A percentile compares a stretch with the other conserved stretches of the same genome.
These are phyloP conservation scores for Pseudomyrmex pallidus DNA, from an alignment of 1,140 invertebrate genomes.

Conservation along the genomic window DNA sequence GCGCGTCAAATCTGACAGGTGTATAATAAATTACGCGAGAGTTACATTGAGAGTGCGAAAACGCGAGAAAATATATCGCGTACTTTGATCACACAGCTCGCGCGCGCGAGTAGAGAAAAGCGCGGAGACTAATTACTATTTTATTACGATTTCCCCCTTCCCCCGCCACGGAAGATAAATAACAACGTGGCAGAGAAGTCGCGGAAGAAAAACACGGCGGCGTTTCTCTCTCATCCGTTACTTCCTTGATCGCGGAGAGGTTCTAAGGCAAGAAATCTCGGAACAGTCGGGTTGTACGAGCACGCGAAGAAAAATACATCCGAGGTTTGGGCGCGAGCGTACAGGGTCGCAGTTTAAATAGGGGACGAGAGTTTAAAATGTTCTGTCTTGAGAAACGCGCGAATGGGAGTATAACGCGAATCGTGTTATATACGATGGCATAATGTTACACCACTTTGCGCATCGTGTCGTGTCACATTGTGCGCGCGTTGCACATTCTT, in stretches of 20 bases:
- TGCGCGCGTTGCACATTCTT: constrained; percentile 35
- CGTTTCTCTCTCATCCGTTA: neutral
- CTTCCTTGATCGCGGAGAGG: constrained; percentile 40
- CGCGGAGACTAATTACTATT: constrained; percentile 8
- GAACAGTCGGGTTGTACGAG: neutral
- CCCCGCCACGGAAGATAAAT: constrained; percentile 37
- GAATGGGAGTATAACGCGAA: constrained; percentile 24
- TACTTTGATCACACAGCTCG: no score
- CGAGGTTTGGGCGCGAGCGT: no score
- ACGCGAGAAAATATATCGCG: no score
- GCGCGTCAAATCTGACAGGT: no score
- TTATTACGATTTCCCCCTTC: neutral
- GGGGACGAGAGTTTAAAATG: constrained; percentile 4
- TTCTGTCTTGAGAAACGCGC: constrained; percentile 25
- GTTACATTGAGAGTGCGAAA: no score
- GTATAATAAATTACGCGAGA: no score
- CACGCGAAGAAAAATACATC: no score
- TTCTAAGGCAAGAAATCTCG: neutral
- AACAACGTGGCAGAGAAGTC: constrained; percentile 37
- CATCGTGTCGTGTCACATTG: constrained; percentile 46
- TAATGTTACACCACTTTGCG: constrained; percentile 52
- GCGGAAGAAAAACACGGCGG: constrained; percentile 5
- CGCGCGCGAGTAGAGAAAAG: no score
- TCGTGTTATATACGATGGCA: constrained; percentile 4
- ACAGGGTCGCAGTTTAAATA: neutral